Evolutionary conservation across 1,140 invertebrate genomes (phyloP).

Genomic region (Eubasilissa regina): DNA sequence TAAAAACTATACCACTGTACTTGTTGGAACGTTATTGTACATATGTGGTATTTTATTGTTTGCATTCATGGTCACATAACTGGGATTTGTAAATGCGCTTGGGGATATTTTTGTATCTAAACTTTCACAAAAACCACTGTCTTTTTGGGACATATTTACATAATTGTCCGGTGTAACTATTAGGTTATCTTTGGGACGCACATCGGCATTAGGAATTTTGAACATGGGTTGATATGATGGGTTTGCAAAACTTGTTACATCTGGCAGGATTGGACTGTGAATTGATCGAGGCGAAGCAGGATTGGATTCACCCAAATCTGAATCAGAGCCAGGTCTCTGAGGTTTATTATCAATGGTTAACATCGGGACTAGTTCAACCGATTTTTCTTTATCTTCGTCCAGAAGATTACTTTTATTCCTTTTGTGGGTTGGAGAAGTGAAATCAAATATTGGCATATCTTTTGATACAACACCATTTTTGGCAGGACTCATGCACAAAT

Average conservation of each 20-base stretch:
- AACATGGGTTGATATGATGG: constrained; percentile 62
- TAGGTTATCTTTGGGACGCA: constrained; percentile 67
- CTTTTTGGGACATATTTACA: constrained; percentile 75
- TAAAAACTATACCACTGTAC: constrained; percentile 17
- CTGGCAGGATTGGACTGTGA: not conserved
- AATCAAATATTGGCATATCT: constrained; percentile 61
- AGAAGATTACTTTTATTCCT: constrained; percentile 60
- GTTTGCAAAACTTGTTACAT: constrained; percentile 61
- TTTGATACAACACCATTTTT: constrained; percentile 66
- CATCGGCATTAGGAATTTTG: constrained; percentile 61
- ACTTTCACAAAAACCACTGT: constrained; percentile 69
- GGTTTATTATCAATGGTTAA: constrained; percentile 68
- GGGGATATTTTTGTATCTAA: constrained; percentile 55
- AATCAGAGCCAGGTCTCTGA: constrained; percentile 65
- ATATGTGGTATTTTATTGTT: constrained; percentile 51
- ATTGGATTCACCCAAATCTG: constrained; percentile 65
- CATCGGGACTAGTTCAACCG: constrained; percentile 75
- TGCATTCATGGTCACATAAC: constrained; percentile 65
- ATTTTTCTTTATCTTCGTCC: constrained; percentile 66
- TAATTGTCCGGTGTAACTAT: constrained; percentile 74
- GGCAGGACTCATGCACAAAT: constrained; percentile 69
- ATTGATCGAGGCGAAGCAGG: constrained; percentile 60
- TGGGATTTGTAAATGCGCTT: constrained; percentile 70
- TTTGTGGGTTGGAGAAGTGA: constrained; percentile 68
- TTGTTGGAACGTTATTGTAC: constrained; percentile 49